Percentiles rank a stretch among this genome's conserved stretches.
phyloP scores from a whole-genome alignment of 1,140 invertebrate genomes.

The Procambarus clarkii region DNA sequence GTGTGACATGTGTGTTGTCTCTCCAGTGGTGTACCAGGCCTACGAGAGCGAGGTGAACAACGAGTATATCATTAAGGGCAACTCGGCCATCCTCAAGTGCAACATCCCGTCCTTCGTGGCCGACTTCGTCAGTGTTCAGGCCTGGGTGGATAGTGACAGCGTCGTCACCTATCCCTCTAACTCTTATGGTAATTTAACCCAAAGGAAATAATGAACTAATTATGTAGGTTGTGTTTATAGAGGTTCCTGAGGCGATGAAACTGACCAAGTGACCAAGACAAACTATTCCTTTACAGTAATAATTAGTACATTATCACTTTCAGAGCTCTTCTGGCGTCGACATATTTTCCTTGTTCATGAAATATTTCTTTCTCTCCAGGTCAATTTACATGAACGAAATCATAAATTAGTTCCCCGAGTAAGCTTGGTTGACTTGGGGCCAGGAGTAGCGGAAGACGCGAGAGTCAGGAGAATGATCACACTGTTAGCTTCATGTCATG shows the following conservation, averaged over 20 bases:
- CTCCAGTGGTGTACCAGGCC: constrained; percentile 87
- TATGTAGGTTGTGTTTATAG: no score
- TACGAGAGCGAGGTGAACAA: constrained; percentile 85
- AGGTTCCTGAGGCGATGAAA: no score
- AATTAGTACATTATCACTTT: constrained; percentile 7
- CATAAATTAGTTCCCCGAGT: background rate
- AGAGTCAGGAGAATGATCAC: no score
- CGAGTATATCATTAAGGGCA: constrained; percentile 92
- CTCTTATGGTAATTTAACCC: constrained; percentile 49
- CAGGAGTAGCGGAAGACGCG: no score
- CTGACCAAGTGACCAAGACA: no score
- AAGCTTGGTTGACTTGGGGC: no score
- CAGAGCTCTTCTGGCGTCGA: background rate
- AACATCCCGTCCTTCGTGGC: constrained; percentile 95
- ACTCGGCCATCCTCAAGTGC: constrained; percentile 93
- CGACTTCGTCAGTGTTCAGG: constrained; percentile 91
- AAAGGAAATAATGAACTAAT: no score
- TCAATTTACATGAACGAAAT: background rate
- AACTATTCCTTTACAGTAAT: background rate
- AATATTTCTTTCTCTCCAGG: background rate
- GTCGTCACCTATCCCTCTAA: constrained; percentile 79
- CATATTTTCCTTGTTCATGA: background rate
- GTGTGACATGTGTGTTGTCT: background rate
- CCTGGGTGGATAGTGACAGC: constrained; percentile 88
- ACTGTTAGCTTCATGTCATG: no score